These are phyloP conservation scores for Lerista edwardsae DNA, from an alignment of 2,797 vertebrate species.

Conservation along the genomic window DNA sequence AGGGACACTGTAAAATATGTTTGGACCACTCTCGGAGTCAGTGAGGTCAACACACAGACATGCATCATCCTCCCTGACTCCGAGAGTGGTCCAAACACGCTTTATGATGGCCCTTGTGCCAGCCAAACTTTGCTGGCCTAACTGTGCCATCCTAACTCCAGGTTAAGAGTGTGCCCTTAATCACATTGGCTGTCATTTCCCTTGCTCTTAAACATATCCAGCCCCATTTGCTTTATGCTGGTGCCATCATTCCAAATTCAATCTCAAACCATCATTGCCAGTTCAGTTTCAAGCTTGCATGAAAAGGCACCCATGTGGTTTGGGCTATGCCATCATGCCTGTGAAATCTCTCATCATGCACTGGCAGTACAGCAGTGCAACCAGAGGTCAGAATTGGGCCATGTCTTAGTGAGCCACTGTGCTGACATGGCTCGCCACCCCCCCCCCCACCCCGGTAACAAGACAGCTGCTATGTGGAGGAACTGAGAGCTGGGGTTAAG, in stretches of 20 bases:
- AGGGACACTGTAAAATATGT: too few species aligned
- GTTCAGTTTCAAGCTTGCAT: neutral
- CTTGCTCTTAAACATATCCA: constrained; percentile 75
- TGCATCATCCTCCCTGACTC: too few species aligned
- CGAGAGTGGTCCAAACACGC: too few species aligned
- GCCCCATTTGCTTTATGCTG: constrained; percentile 68
- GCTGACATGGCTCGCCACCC: neutral
- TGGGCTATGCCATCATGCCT: neutral
- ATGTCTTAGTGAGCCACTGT: neutral
- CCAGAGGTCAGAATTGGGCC: too few species aligned
- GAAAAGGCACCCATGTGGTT: neutral
- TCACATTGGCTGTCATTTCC: constrained; percentile 70
- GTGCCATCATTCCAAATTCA: constrained; percentile 31
- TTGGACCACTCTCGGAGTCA: too few species aligned
- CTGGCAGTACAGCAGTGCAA: too few species aligned
- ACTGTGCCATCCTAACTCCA: too few species aligned
- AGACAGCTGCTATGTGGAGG: neutral
- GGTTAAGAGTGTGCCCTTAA: too few species aligned
- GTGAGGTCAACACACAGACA: too few species aligned
- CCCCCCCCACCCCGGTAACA: neutral
- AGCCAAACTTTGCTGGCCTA: too few species aligned
- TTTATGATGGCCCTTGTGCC: too few species aligned
- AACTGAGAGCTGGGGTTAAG: neutral
- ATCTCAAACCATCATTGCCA: neutral
- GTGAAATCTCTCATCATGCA: too few species aligned